Evolutionary conservation across 2,113 vertebrate genomes (phyloP), one percentile per base, ranked within the genome.

Genomic region (Megalops atlanticus): DNA sequence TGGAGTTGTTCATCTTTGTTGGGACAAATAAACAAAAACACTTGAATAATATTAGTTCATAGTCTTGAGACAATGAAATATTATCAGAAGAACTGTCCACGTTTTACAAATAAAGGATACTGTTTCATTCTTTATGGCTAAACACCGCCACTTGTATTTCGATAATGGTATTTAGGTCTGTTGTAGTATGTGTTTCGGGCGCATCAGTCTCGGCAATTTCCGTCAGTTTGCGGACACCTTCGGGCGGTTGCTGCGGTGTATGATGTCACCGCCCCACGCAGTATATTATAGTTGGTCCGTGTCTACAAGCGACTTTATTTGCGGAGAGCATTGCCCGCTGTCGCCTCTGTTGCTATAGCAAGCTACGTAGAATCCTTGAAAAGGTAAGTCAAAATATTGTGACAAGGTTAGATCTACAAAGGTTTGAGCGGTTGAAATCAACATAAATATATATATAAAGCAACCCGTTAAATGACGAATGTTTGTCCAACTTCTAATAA

Each of bases 221-320:
- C 79, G 79, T 40, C 21, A 21, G 6, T 4, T 7, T 38, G 33
- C 79, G 78, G 18, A 3, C 21, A n/a, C 21, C 24, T 73, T 80
- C 78, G 68, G 43, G 4, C 1, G 0, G 79, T 43, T 73, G 69
- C 33, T 27, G 45, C 79, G 45, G 79, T 76, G 35, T n/a, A 70
- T 80, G 79, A 80, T 43, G 79, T 74, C 79, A 73, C 70, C 47
- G 45, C 24, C 21, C 36, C 35, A n/a, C 70, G 10, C 43, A 24
- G 39, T 40, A 69, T 70, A 71, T 52, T 79, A 79, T 24, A 49
- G 31, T 14, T 64, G 43, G 78, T 71, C 68, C 78, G 77, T 31
- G 36, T 21, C 64, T 35, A 31, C 16, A 18, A 72, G 68, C 40
- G 64, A 35, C 41, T 47, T 45, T 41, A 79, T 69, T 79, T 64